A percentile compares a stretch with the other conserved stretches of the same genome.
Conservation (phyloP, 2,113 vertebrate genomes). For the Scolopax mira region DNA sequence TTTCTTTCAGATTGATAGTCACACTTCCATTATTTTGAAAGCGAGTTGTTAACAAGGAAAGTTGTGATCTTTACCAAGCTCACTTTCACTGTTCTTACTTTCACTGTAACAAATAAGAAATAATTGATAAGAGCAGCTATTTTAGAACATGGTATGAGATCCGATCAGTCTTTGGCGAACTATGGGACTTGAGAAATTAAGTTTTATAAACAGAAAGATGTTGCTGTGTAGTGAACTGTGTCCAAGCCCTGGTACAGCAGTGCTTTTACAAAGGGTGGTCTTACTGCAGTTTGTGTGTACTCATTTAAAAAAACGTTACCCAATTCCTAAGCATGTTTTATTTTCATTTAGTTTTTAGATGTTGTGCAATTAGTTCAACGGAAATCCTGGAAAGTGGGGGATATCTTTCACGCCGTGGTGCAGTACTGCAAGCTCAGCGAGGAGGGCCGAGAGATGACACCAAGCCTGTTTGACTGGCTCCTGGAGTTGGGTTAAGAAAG, state of each 20-base stretch:
- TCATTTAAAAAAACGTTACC: background rate
- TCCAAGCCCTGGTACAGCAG: background rate
- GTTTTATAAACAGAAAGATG: background rate
- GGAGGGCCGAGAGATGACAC: conserved; percentile 65
- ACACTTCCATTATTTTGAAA: background rate
- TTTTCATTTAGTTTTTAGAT: conserved; percentile 84
- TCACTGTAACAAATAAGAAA: background rate
- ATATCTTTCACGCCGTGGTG: conserved; percentile 88
- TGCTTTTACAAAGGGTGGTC: background rate
- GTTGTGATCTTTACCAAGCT: background rate
- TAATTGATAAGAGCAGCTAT: background rate
- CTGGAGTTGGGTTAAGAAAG: conserved; percentile 80
- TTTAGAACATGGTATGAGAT: background rate
- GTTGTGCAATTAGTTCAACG: conserved; percentile 87
- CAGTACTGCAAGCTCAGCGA: conserved; percentile 87
- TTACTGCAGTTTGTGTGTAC: background rate
- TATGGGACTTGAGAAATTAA: background rate
- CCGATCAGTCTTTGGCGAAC: background rate
- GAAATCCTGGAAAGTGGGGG: conserved; percentile 91
- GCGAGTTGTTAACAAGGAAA: background rate
- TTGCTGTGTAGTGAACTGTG: background rate
- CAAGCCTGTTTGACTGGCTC: conserved; percentile 95
- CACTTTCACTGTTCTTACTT: background rate
- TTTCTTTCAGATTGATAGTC: background rate
- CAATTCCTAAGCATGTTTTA: background rate